Conservation (phyloP, 2,888 invertebrate species). For the Eretmocerus hayati region DNA sequence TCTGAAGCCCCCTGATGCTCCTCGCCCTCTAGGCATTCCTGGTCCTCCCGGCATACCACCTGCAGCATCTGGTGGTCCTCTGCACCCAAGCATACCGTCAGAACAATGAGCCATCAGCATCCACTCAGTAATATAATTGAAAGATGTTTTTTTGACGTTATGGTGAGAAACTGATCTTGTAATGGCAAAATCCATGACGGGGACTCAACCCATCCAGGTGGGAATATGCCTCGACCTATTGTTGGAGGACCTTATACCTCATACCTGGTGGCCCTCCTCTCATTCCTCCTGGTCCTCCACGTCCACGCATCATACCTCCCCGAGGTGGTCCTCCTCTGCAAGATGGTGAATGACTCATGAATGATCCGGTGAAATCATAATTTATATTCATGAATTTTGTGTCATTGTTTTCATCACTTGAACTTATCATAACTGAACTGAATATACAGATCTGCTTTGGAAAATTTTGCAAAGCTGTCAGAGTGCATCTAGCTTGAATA, state of each 20-base stretch:
- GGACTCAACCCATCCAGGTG: conserved; percentile 37
- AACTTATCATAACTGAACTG: no score
- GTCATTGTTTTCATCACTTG: no score
- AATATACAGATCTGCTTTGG: no score
- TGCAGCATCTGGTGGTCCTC: conserved; percentile 39
- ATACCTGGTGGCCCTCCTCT: conserved; percentile 42
- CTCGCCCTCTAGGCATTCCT: conserved; percentile 40
- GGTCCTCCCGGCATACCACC: conserved; percentile 38
- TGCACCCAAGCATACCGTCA: conserved; percentile 12
- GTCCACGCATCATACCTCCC: conserved; percentile 42
- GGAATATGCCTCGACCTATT: conserved; percentile 42
- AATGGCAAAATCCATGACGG: not conserved
- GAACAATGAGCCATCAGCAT: not conserved
- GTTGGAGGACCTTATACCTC: conserved; percentile 41
- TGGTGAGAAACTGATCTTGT: no score
- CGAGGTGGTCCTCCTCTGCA: conserved; percentile 38
- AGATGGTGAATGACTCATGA: no score
- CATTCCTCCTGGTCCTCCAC: conserved; percentile 42
- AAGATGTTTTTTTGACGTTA: not conserved
- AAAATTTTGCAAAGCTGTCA: no score
- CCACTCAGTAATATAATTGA: not conserved
- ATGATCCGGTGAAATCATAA: no score
- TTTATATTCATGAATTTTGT: no score
- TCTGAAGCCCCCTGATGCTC: conserved; percentile 39
- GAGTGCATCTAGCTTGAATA: no score